These are phyloP conservation scores for Cydia splendana DNA, from an alignment of 1,140 invertebrate species.

Conservation along the genomic window DNA sequence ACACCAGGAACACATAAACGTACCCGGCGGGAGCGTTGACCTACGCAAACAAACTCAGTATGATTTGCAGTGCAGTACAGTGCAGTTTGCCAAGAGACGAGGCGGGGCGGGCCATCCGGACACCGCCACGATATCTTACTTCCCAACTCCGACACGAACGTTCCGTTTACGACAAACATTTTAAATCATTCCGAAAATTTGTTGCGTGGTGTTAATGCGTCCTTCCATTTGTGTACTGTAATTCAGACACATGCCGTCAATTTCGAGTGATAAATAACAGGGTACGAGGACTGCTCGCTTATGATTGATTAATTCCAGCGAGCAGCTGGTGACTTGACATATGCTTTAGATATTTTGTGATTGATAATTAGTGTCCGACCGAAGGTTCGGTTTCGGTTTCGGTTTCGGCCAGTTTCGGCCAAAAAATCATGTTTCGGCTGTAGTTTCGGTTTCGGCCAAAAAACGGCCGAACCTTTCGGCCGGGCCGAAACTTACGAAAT, in stretches of 20 bases:
- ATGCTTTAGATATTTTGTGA: slow-evolving; percentile 41
- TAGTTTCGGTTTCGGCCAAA: too few species aligned
- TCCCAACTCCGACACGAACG: slow-evolving; percentile 46
- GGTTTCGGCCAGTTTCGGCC: too few species aligned
- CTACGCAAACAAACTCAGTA: slow-evolving; percentile 74
- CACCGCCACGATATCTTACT: slow-evolving; percentile 56
- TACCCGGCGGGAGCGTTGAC: slow-evolving; percentile 70
- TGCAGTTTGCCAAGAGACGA: slow-evolving; percentile 76
- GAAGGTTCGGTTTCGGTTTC: too few species aligned
- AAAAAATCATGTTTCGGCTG: too few species aligned
- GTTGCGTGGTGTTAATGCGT: slow-evolving; percentile 38
- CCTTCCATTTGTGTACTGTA: slow-evolving; percentile 49
- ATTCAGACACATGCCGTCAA: slow-evolving; percentile 48
- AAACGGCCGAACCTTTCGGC: too few species aligned
- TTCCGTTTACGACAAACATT: slow-evolving; percentile 48
- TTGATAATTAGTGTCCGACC: too few species aligned
- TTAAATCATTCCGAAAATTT: slow-evolving; percentile 40
- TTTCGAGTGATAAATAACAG: slow-evolving; percentile 60
- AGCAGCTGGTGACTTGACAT: slow-evolving; percentile 46
- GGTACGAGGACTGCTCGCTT: slow-evolving; percentile 47
- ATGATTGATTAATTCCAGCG: slow-evolving; percentile 64
- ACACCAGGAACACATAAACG: slow-evolving; percentile 78
- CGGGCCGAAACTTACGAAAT: too few species aligned
- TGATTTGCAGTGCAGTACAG: slow-evolving; percentile 74
- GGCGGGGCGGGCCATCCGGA: slow-evolving; percentile 59